These are phyloP conservation scores for Schizothorax lantsangensis DNA, from an alignment of 2,797 vertebrate species.

Conservation along the genomic window DNA sequence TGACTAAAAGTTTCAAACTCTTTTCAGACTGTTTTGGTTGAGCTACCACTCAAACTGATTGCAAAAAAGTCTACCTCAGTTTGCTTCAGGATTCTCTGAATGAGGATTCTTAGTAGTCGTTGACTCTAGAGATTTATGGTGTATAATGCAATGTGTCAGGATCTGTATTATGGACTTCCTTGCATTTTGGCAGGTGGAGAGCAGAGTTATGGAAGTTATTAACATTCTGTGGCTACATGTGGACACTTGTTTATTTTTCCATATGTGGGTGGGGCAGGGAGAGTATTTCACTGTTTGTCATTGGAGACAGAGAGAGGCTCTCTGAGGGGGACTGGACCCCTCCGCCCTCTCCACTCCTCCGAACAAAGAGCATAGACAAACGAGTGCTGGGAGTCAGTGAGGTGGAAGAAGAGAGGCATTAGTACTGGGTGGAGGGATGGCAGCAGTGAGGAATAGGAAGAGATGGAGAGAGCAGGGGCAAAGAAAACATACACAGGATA, in stretches of 20 bases:
- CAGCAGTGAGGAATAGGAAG: slow-evolving; percentile 15
- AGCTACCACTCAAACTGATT: background rate
- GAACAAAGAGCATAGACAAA: slow-evolving; percentile 45
- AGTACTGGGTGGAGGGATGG: slow-evolving; percentile 40
- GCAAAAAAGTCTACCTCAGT: background rate
- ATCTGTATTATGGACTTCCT: slow-evolving; percentile 35
- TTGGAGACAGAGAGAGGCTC: slow-evolving; percentile 43
- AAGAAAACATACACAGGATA: background rate
- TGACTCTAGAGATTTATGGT: background rate
- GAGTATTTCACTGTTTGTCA: slow-evolving; percentile 40
- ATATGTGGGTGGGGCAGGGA: slow-evolving; percentile 39
- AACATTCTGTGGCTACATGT: slow-evolving; percentile 60
- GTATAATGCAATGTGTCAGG: slow-evolving; percentile 10
- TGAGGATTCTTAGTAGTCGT: slow-evolving; percentile 6
- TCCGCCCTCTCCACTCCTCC: slow-evolving; percentile 7
- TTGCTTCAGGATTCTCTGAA: background rate
- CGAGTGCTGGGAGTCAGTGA: slow-evolving; percentile 29
- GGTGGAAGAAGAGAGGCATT: slow-evolving; percentile 44
- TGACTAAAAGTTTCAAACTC: background rate
- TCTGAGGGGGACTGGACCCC: slow-evolving; percentile 29
- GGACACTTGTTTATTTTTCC: slow-evolving; percentile 58
- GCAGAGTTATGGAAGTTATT: slow-evolving; percentile 60
- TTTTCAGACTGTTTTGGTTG: background rate
- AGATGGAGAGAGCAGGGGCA: slow-evolving; percentile 8
- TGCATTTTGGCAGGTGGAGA: slow-evolving; percentile 47